Percentiles rank a stretch among this genome's conserved stretches.
These are phyloP conservation scores for Crocuta crocuta DNA, from an alignment of 2,113 vertebrate species.

Conservation along the genomic window DNA sequence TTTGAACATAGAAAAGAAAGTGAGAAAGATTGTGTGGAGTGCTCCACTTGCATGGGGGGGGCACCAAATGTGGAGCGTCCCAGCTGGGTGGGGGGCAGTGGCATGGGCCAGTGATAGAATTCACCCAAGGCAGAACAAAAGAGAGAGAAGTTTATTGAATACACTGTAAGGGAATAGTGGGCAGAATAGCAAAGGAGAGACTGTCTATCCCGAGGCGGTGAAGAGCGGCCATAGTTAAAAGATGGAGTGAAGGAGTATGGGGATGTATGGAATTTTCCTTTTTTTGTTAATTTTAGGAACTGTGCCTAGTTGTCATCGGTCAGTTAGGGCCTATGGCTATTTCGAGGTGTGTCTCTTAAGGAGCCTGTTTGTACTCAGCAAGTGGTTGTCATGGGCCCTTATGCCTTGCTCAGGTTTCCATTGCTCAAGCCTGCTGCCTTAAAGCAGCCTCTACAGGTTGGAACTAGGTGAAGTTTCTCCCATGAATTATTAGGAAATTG, in stretches of 20 bases:
- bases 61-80: neutral
- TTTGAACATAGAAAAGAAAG: neutral
- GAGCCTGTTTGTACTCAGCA: neutral
- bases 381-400: neutral
- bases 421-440: neutral
- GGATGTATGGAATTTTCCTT: neutral
- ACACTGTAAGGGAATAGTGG: neutral
- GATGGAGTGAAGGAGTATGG: neutral
- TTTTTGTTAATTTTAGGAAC: neutral
- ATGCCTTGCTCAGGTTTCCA: neutral
- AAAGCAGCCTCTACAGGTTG: neutral
- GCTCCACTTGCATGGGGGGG: neutral
- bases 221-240: neutral
- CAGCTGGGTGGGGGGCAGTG: neutral
- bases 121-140: neutral
- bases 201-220: neutral
- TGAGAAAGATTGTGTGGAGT: neutral
- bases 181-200: neutral
- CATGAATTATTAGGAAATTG: neutral
- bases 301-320: neutral
- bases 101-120: neutral
- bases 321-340: neutral
- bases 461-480: neutral
- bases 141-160: neutral
- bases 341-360: neutral